Base-by-base conservation (phyloP, 2,113 vertebrate genomes). In the Gymnorhina tibicen region DNA sequence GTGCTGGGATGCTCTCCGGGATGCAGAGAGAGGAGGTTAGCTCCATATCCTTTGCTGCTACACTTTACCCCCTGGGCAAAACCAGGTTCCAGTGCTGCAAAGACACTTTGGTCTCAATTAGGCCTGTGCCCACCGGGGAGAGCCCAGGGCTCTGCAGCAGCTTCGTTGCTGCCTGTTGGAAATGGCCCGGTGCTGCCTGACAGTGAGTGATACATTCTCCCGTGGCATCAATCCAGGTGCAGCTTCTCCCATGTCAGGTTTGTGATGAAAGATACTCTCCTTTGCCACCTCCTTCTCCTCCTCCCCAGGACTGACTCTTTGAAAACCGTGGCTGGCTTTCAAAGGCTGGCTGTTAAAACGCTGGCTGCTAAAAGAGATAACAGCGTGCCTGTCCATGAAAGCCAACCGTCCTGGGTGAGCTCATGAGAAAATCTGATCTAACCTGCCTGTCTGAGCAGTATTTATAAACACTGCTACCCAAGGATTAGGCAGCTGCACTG, bases 341-440 rank as follows among this genome's bases (percentile, higher is more conserved):
- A 94, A 73, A 73, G 47, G 41, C 81, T 67, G 59, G 33, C 78
- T 67, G 59, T 85, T 91, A 49, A 85, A 85, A 82, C 10, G 47
- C 80, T 83, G 82, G 56, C 75, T 67, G 76, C 78, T 91, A 28
- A 83, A 86, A 94, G 83, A 82, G 76, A 77, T 79, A 94, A 67
- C 41, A 75, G 20, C 1, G 1, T 27, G 70, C 62, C 75, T 87
- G 81, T 83, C 83, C 50, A 14, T 70, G 74, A 89, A 89, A 92
- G 75, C 70, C 41, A 69, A 7, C 56, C 13, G 5, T 86, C 60
- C 68, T 68, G 88, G 47, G 46, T 86, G 88, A 96, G 85, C 72
- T 94, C 88, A 84, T 84, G 85, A 62, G 96, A 92, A 89, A 92
- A 93, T 75, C 83, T 56, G 64, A 93, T 89, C 90, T 92, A 95